Evolutionary conservation across 2,888 invertebrate species (phyloP).

Genomic region (Lamellibrachia satsuma): DNA sequence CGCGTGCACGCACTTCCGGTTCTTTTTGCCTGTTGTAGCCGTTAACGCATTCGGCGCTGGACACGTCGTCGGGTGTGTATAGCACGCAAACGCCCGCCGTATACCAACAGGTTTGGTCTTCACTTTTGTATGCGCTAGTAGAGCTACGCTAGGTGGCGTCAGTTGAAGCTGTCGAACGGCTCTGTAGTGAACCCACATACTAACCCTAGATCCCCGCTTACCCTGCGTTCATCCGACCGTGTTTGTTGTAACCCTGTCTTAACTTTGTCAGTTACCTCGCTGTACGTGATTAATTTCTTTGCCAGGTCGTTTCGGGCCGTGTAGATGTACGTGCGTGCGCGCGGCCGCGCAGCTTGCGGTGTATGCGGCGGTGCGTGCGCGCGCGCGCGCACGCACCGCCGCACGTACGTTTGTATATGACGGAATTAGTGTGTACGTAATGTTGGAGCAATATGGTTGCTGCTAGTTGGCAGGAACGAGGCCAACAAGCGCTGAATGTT

Average conservation of each 20-base stretch:
- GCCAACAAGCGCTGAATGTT: neutral
- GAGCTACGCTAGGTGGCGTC: conserved; percentile 6
- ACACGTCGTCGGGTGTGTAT: conserved; percentile 21
- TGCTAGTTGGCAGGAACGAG: neutral
- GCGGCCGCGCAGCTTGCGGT: neutral
- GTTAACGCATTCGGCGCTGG: conserved; percentile 31
- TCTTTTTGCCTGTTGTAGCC: conserved; percentile 27
- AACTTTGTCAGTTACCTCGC: neutral
- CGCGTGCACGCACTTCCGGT: conserved; percentile 3
- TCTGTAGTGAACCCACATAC: neutral
- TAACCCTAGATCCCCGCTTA: neutral
- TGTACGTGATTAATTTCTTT: neutral
- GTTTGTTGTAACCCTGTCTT: neutral
- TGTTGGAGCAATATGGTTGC: neutral
- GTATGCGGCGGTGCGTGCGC: neutral
- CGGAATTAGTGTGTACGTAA: neutral
- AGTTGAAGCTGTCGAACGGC: conserved; percentile 13
- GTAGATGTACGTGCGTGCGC: neutral
- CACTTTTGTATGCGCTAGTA: conserved; percentile 17
- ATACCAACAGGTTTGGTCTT: conserved; percentile 32
- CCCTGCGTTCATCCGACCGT: neutral
- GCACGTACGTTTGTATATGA: neutral
- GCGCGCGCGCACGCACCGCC: neutral
- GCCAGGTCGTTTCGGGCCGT: neutral
- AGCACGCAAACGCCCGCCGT: conserved; percentile 27